Evolutionary conservation across 2,797 vertebrate species (phyloP).

Genomic region (Alosa sapidissima): DNA sequence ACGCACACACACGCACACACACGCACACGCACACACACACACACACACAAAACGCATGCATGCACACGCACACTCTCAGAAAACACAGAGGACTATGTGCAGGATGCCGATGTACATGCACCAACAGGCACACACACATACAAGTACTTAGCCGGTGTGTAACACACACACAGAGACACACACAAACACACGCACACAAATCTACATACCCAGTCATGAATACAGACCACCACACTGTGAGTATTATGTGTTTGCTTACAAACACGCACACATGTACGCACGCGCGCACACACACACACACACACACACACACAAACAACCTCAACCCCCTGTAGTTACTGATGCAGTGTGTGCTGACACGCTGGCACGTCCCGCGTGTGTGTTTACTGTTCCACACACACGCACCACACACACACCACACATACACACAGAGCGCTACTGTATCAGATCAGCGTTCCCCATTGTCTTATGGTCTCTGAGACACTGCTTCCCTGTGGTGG

Average conservation of each 20-base stretch:
- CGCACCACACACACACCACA: not conserved
- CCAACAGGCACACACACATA: not conserved
- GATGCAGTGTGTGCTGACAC: not conserved
- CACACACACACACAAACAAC: not conserved
- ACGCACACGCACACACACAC: slow-evolving; percentile 26
- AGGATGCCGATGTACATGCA: not conserved
- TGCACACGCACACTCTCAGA: not conserved
- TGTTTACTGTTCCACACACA: not conserved
- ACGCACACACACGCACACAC: slow-evolving; percentile 29
- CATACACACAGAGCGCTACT: not conserved
- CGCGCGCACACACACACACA: not conserved
- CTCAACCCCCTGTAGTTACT: not conserved
- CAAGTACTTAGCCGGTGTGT: not conserved
- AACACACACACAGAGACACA: not conserved
- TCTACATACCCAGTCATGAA: not conserved
- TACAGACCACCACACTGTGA: no score
- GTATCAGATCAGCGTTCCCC: not conserved
- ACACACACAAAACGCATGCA: not conserved
- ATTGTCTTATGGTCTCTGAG: not conserved
- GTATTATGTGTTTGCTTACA: no score
- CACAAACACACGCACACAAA: not conserved
- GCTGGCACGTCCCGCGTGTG: not conserved
- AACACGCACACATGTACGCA: not conserved
- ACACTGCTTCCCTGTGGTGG: not conserved
- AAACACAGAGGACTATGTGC: not conserved